Evolutionary conservation across 2,888 invertebrate genomes (phyloP), one percentile per base, ranked within the genome.

Genomic region (Enchytraeus crypticus): DNA sequence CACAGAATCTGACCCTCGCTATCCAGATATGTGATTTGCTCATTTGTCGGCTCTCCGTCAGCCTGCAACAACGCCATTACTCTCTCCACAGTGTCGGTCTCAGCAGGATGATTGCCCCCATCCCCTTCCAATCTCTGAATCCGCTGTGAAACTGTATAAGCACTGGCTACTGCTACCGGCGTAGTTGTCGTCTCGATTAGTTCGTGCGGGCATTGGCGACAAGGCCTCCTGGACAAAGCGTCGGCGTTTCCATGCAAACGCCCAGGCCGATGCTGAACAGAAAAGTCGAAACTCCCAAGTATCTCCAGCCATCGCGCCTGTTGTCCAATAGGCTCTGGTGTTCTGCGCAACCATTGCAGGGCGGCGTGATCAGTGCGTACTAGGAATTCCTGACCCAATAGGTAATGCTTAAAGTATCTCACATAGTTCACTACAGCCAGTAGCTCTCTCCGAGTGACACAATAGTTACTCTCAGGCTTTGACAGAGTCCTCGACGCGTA

Each of bases 361-460:
- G 70, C 65, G 3, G 62, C 59, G 60, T 71, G 70, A 59, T 70
- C 70, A 26, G 69, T 67, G 21, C 69, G 33, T 1, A 70, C 59
- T 4, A 61, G 27, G 60, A 70, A 68, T 8, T 60, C 4, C 45
- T 58, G 45, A 8, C 66, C 67, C 43, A 59, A 64, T 23, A 71
- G 60, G 53, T 67, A 71, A 43, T 63, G 67, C 26, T 63, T 56
- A 53, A 66, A 71, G n/a, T 69, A 60, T 33, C 63, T 64, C 4
- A 70, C 54, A 57, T 66, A 66, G 18, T 51, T 53, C 2, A 68
- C 49, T 18, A 60, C 57, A 1, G 64, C 64, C 49, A 66, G 30
- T 2, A 66, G 51, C 23, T 66, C 64, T 27, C 51, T 11, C 2
- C 29, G n/a, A 1, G 64, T 65, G 2, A 60, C 60, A 59, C 64